Conservation (phyloP, 2,797 vertebrate species). For the Pygocentrus nattereri region DNA sequence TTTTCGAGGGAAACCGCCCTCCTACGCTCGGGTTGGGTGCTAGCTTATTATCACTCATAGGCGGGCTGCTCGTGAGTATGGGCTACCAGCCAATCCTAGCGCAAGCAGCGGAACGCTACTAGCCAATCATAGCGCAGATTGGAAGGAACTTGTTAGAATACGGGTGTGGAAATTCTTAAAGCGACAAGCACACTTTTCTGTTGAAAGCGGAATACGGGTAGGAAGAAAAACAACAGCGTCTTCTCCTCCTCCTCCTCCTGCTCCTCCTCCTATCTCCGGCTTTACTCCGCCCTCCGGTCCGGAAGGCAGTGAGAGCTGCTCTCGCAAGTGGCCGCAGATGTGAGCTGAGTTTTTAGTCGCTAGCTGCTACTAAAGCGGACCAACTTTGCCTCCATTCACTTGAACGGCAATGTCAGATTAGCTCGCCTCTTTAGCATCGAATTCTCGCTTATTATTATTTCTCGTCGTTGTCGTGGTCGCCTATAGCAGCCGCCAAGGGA, state of each 20-base stretch:
- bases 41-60: background rate
- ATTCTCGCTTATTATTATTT: background rate
- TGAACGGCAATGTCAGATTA: constrained; percentile 74
- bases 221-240: constrained; percentile 65
- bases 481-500: background rate
- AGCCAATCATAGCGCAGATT: background rate
- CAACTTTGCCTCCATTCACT: constrained; percentile 81
- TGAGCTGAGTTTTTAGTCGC: constrained; percentile 42
- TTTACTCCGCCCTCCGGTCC: constrained; percentile 85
- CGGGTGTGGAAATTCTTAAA: background rate
- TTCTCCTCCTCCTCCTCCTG: constrained; percentile 84
- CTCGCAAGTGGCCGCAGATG: constrained; percentile 70
- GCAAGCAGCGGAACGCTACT: background rate
- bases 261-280: constrained; percentile 83
- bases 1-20: background rate
- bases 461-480: background rate
- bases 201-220: constrained; percentile 57
- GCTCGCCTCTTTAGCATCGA: constrained; percentile 14
- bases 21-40: background rate
- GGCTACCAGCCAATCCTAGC: background rate
- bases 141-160: background rate
- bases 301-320: constrained; percentile 82
- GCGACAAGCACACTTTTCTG: background rate
- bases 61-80: background rate
- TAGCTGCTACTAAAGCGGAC: constrained; percentile 76